Base-by-base conservation (phyloP, 2,797 vertebrate genomes). In the Chrysocyon brachyurus region DNA sequence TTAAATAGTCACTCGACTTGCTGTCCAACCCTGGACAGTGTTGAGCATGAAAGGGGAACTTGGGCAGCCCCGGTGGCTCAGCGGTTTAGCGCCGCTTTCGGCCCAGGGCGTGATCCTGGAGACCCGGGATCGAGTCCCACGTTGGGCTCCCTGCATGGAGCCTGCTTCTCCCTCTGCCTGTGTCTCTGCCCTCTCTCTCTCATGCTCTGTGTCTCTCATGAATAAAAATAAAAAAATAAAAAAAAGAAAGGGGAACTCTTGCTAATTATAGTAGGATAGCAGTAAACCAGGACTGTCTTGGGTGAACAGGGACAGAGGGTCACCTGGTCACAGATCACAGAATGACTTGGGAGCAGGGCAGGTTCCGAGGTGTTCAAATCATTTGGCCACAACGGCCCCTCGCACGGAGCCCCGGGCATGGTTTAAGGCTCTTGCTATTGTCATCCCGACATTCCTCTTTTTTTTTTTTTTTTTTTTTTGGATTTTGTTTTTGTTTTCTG, bases 361-460 rank as follows among this genome's bases (percentile, higher is more conserved):
- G 21, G 11, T 12, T 87, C 77, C 4, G 0, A 52, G 15, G 26
- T 8, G 1, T 63, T 31, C 10, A 1, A 36, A n/a, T 21, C 33
- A 36, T 12, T 59, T 0, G 0, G 4, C 26, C 24, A 84, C 21
- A 24, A 36, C 14, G 2, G 21, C 16, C 46, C 70, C 11, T 3
- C 0, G 1, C 5, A 2, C 19, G 5, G 49, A 59, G 11, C 36
- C 54, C 12, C 2, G 10, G 1, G 14, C 16, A 1, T 26, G 73
- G 19, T 49, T 57, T 57, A 26, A 12, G 10, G 59, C 22, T 84
- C 70, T 78, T 84, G 70, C 28, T 54, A 28, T 33, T 2, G 5
- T 56, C 6, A 3, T 75, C 91, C 70, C 72, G 6, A 88, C 78
- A 63, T 63, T 28, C 40, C 40, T 46, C 52, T 56, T 85, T 66